Evolutionary conservation across 2,888 invertebrate species (phyloP).

Genomic region (Tanypteryx hageni): DNA sequence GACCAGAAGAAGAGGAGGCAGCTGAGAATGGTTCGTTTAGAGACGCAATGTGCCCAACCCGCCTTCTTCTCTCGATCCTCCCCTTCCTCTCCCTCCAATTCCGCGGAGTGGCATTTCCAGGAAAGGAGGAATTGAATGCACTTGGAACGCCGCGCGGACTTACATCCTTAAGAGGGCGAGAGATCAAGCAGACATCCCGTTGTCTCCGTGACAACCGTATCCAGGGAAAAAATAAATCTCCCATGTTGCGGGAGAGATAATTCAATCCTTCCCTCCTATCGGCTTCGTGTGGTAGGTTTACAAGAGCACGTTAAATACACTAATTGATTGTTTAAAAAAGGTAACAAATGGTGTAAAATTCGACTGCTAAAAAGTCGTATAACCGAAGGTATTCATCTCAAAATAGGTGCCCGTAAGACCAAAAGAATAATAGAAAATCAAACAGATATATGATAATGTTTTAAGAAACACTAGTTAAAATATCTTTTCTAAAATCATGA

Average conservation of each 20-base stretch:
- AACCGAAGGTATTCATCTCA: no score
- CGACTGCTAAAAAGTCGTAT: no score
- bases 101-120: background rate
- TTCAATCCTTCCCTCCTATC: background rate
- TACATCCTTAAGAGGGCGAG: background rate
- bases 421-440: no score
- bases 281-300: background rate
- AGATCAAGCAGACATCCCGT: background rate
- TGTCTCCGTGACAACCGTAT: constrained; percentile 10
- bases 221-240: background rate
- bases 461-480: no score
- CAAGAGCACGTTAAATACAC: no score
- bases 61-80: no score
- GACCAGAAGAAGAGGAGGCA: background rate
- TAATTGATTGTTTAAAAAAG: no score
- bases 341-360: no score
- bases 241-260: background rate
- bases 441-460: no score
- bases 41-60: background rate
- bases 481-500: no score
- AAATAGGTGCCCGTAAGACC: no score
- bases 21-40: constrained; percentile 24
- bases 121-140: constrained; percentile 16
- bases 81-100: background rate
- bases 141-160: background rate